Base-by-base conservation (phyloP, 2,797 vertebrate species). In the Momotus momota region DNA sequence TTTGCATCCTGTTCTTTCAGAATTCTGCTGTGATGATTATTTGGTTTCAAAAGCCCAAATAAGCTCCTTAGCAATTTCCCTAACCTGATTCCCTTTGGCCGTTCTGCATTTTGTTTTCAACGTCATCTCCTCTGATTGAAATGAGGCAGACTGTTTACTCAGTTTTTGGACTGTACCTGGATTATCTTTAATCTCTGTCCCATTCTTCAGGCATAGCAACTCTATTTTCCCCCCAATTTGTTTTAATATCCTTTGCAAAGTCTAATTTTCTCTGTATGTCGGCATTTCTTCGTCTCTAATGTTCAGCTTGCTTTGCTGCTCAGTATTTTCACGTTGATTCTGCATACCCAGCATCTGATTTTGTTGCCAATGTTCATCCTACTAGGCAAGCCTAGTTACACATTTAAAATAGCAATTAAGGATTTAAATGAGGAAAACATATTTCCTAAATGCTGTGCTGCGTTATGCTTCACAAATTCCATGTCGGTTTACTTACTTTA, bases 51-150 rank as follows among this genome's bases (percentile, higher is more conserved):
- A 93, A 89, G 88, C 57, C 60, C 67, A 73, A 94, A 86, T 89
- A 96, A 95, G 58, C 82, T 92, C 54, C 86, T 95, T 77, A 95
- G 58, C 31, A 73, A 41, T 70, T 92, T 93, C 60, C 25, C 64
- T 81, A 84, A 79, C 51, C 60, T 73, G 66, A 90, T 88, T 96
- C 25, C 35, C 20, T 49, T 64, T 45, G 66, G 66, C 51, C 23
- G 51, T 80, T 81, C 58, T 86, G 82, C 55, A 26, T 86, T 60
- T 81, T 90, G 27, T 80, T 85, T 45, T 79, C 54, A 81, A 46
- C 46, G 66, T 90, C 43, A 38, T 88, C 60, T 78, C 18, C 48
- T 73, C 80, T 88, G 88, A 86, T 2, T 92, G 73, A 90, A 93
- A 66, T 0, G 12, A 90, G 51, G 35, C 40, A 70, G 54, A 81